Conservation (phyloP, 2,113 vertebrate genomes). For the Oryzias celebensis region DNA sequence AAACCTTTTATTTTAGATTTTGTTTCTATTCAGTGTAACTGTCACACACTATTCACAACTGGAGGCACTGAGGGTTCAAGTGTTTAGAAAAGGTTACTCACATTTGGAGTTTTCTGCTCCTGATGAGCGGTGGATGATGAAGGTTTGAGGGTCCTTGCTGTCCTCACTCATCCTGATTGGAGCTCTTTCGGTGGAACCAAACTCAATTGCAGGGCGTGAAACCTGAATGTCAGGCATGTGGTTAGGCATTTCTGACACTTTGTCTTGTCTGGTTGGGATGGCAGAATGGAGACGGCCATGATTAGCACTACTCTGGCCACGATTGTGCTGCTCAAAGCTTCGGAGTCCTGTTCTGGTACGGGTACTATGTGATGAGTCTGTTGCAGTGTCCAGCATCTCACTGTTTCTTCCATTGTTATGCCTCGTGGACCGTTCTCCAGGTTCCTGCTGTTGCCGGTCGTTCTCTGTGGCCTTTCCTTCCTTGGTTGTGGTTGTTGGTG, state of each 20-base stretch:
- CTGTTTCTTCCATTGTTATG: conserved; percentile 33
- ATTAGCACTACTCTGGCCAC: conserved; percentile 11
- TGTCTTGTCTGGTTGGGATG: conserved; percentile 16
- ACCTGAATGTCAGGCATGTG: neutral
- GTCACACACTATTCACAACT: neutral
- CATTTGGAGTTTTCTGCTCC: conserved; percentile 73
- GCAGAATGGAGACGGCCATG: conserved; percentile 4
- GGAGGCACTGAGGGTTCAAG: neutral
- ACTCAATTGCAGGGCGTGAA: conserved; percentile 52
- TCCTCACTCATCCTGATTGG: conserved; percentile 66
- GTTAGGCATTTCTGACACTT: conserved; percentile 4
- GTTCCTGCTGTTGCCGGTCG: conserved; percentile 39
- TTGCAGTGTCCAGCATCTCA: conserved; percentile 20
- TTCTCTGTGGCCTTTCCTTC: conserved; percentile 29
- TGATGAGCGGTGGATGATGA: conserved; percentile 60
- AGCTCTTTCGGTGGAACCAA: conserved; percentile 69
- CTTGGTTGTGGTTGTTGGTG: conserved; percentile 35
- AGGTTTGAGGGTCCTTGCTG: conserved; percentile 58
- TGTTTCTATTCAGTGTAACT: conserved; percentile 8
- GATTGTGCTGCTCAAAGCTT: conserved; percentile 27
- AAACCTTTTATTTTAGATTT: conserved; percentile 17
- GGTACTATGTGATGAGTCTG: conserved; percentile 8
- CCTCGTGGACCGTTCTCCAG: conserved; percentile 18
- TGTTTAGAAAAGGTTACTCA: conserved; percentile 45
- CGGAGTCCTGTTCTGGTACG: conserved; percentile 19